phyloP scores from a whole-genome alignment of 1,140 invertebrate species.

The Euwallacea fornicatus region DNA sequence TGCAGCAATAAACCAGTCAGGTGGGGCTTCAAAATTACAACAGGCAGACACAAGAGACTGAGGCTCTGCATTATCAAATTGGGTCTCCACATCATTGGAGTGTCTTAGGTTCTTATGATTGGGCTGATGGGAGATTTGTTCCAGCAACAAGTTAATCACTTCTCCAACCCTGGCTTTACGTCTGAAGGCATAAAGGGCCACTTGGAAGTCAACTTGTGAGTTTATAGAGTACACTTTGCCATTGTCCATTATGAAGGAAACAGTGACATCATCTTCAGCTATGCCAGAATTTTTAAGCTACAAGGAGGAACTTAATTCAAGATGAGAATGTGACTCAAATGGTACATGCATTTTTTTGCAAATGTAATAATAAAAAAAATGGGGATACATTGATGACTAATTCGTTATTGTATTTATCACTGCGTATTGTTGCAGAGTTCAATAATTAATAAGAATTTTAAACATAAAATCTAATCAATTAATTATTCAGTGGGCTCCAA shows the following conservation, averaged over 20 bases:
- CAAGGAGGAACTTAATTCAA: constrained; percentile 18
- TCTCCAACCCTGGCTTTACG: constrained; percentile 47
- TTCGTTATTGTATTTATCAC: too few relatives aligned
- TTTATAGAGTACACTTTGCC: constrained; percentile 49
- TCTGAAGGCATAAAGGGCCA: constrained; percentile 48
- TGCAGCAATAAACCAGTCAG: constrained; percentile 50
- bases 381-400: too few relatives aligned
- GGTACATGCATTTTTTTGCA: too few relatives aligned
- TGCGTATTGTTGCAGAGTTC: too few relatives aligned
- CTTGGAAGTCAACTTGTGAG: constrained; percentile 47
- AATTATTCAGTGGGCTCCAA: too few relatives aligned
- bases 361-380: too few relatives aligned
- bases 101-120: constrained; percentile 32
- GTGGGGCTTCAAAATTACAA: constrained; percentile 41
- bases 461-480: too few relatives aligned
- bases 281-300: constrained; percentile 51
- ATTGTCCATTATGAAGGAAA: constrained; percentile 46
- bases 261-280: constrained; percentile 47
- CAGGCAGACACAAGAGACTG: constrained; percentile 29
- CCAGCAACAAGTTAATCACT: constrained; percentile 47
- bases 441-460: too few relatives aligned
- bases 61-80: constrained; percentile 37
- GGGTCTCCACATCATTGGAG: constrained; percentile 45
- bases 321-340: too few relatives aligned
- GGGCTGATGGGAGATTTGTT: constrained; percentile 38